Conservation (phyloP, 1,140 invertebrate genomes). For the Cydia amplana region DNA sequence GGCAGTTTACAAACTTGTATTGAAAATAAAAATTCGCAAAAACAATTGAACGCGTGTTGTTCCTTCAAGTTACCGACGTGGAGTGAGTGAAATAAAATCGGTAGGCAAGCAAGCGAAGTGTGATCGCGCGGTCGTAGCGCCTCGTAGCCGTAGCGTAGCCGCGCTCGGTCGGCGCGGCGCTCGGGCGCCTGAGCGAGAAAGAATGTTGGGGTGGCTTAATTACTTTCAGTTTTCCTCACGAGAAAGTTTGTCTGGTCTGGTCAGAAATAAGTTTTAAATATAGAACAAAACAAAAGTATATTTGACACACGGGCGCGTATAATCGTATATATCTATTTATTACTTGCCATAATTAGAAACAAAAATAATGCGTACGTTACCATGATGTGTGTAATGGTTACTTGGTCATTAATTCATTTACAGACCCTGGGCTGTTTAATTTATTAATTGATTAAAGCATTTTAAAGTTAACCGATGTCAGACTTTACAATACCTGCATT, state of each 20-base stretch:
- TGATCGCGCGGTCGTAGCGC: neutral
- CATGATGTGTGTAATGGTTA: too few species aligned
- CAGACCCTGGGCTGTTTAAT: too few species aligned
- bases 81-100: conserved; percentile 12
- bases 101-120: neutral
- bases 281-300: too few species aligned
- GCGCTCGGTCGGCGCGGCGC: neutral
- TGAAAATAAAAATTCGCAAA: neutral
- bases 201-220: neutral
- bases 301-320: too few species aligned
- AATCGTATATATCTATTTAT: too few species aligned
- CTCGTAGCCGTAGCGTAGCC: neutral
- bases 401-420: too few species aligned
- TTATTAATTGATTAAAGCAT: too few species aligned
- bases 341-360: too few species aligned
- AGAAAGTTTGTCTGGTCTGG: neutral
- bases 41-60: conserved; percentile 20
- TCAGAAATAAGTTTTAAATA: too few species aligned
- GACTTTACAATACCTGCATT: too few species aligned
- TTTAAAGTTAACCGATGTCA: too few species aligned
- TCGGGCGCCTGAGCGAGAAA: neutral
- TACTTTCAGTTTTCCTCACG: neutral
- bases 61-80: neutral
- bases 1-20: conserved; percentile 37
- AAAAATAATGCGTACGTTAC: too few species aligned